phyloP scores from a whole-genome alignment of 2,797 vertebrate species.

The Malurus leucopterus region DNA sequence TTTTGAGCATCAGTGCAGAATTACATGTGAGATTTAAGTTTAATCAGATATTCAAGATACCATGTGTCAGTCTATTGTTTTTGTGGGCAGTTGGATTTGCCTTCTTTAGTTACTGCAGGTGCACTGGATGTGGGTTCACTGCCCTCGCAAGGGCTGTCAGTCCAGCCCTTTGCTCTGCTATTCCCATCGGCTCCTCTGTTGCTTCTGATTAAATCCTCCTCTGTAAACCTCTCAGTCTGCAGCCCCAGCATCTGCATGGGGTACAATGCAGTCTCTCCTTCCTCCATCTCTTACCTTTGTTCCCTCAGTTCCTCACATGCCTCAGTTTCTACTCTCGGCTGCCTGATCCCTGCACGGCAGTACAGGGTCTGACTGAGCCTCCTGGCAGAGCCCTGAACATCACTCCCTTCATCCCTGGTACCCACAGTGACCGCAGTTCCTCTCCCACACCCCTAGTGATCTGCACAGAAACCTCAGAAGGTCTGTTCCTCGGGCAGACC shows the following conservation, averaged over 20 bases:
- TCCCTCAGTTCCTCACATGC: background rate
- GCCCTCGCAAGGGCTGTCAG: background rate
- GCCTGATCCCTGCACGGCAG: background rate
- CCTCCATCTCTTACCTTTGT: background rate
- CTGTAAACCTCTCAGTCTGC: background rate
- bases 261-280: accelerated
- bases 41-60: background rate
- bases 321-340: background rate
- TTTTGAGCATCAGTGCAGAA: background rate
- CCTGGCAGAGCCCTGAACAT: accelerated
- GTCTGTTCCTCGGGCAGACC: background rate
- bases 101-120: background rate
- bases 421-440: background rate
- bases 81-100: background rate
- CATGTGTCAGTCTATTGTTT: background rate
- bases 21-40: background rate
- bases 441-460: background rate
- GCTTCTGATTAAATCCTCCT: background rate
- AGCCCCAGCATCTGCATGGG: background rate
- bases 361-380: background rate
- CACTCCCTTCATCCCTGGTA: background rate
- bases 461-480: background rate
- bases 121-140: background rate
- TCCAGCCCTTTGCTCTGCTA: background rate
- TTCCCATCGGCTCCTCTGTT: background rate